A percentile compares a stretch with the other conserved stretches of the same genome.
Evolutionary conservation across 2,113 vertebrate species (phyloP).

Genomic region (Delphinapterus leucas): DNA sequence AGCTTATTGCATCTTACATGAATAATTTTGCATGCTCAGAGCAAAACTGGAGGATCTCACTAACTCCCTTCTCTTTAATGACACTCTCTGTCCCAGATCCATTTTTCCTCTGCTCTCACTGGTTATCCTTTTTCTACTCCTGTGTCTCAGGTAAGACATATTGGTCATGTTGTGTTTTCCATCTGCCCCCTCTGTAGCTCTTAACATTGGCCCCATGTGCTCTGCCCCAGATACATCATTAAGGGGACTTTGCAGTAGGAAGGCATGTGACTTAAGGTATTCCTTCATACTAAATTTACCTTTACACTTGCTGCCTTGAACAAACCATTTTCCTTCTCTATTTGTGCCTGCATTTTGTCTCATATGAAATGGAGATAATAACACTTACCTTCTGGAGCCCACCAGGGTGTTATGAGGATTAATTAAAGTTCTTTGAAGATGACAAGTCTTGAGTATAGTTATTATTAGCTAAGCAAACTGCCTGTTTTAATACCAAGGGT

Average conservation of each 20-base stretch:
- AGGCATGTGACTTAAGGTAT: neutral
- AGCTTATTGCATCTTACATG: neutral
- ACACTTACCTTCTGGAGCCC: constrained; percentile 65
- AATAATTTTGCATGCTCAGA: neutral
- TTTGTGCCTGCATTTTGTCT: constrained; percentile 50
- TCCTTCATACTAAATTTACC: constrained; percentile 57
- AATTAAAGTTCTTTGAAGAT: constrained; percentile 76
- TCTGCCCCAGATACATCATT: constrained; percentile 18
- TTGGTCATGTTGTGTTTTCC: neutral
- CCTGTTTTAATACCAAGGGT: constrained; percentile 57
- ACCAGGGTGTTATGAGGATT: constrained; percentile 70
- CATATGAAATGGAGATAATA: constrained; percentile 64
- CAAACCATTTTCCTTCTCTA: constrained; percentile 30
- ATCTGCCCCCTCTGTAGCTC: neutral
- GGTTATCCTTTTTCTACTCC: neutral
- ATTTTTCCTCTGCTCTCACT: neutral
- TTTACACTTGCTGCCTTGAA: neutral
- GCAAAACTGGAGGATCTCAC: neutral
- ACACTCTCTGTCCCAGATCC: neutral
- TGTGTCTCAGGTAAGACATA: neutral
- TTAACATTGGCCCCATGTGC: neutral
- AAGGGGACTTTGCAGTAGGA: neutral
- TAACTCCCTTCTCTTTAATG: neutral
- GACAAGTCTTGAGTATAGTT: constrained; percentile 61
- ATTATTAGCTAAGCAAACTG: constrained; percentile 72